Evolutionary conservation across 2,888 invertebrate genomes (phyloP).

Genomic region (Drosophila picticornis): DNA sequence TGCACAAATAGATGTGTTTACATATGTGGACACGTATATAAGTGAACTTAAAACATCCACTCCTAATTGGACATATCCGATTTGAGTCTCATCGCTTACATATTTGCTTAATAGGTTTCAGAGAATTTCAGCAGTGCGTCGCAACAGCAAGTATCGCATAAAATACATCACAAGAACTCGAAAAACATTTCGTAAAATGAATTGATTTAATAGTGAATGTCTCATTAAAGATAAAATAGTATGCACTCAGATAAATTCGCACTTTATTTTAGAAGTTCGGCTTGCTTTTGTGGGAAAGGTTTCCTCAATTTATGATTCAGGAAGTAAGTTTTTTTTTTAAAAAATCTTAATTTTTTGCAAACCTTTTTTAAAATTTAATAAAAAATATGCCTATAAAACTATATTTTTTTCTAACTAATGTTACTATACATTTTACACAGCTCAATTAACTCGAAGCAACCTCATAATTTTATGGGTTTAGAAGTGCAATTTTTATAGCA

Average conservation of each 20-base stretch:
- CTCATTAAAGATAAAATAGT: not conserved
- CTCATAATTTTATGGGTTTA: not conserved
- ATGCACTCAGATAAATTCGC: not conserved
- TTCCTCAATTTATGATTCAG: not conserved
- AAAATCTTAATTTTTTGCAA: not conserved
- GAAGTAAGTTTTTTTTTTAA: not conserved
- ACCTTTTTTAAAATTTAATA: not conserved
- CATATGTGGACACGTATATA: not conserved
- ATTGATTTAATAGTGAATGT: not conserved
- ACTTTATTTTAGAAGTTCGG: not conserved
- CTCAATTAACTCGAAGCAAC: not conserved
- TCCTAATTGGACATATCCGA: not conserved
- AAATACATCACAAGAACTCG: not conserved
- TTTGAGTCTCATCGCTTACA: not conserved
- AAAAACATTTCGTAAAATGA: not conserved
- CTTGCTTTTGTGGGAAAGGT: not conserved
- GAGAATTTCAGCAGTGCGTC: not conserved
- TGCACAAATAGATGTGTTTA: not conserved
- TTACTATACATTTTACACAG: not conserved
- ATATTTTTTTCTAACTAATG: not conserved
- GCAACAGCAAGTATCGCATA: not conserved
- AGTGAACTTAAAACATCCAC: not conserved
- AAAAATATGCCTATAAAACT: not conserved
- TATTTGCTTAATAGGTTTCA: not conserved
- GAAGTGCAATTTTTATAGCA: not conserved